Evolutionary conservation across 2,113 vertebrate species (phyloP).

Genomic region (Nothocercus nigrocapillus): DNA sequence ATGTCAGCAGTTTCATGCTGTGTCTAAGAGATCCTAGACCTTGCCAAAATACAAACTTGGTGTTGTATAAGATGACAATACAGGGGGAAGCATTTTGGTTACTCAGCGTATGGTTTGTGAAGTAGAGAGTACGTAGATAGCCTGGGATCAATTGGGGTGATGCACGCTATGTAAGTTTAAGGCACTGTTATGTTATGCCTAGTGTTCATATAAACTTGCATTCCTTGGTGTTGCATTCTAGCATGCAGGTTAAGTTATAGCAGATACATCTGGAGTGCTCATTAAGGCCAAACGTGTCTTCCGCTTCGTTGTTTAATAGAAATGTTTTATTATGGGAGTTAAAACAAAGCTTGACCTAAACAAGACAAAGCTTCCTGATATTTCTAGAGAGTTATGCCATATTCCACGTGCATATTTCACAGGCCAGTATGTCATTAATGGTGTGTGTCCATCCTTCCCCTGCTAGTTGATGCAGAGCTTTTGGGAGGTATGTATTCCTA

Average conservation of each 20-base stretch:
- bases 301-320: slow-evolving; percentile 1
- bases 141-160: not conserved
- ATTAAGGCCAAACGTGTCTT: not conserved
- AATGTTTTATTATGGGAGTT: slow-evolving; percentile 17
- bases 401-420: not conserved
- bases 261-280: slow-evolving; percentile 5
- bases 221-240: not conserved
- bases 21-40: not conserved
- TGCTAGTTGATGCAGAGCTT: slow-evolving; percentile 29
- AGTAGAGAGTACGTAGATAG: not conserved
- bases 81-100: not conserved
- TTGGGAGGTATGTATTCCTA: slow-evolving; percentile 14
- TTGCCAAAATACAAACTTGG: not conserved
- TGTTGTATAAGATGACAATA: not conserved
- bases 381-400: not conserved
- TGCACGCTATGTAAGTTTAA: not conserved
- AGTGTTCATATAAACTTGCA: not conserved
- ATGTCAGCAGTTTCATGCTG: not conserved
- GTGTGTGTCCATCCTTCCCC: slow-evolving; percentile 18
- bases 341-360: slow-evolving; percentile 35
- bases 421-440: not conserved
- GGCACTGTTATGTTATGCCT: not conserved
- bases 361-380: not conserved
- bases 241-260: not conserved
- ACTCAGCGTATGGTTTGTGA: not conserved